These are phyloP conservation scores for Sialia sialis DNA, from an alignment of 2,113 vertebrate species.

Conservation along the genomic window DNA sequence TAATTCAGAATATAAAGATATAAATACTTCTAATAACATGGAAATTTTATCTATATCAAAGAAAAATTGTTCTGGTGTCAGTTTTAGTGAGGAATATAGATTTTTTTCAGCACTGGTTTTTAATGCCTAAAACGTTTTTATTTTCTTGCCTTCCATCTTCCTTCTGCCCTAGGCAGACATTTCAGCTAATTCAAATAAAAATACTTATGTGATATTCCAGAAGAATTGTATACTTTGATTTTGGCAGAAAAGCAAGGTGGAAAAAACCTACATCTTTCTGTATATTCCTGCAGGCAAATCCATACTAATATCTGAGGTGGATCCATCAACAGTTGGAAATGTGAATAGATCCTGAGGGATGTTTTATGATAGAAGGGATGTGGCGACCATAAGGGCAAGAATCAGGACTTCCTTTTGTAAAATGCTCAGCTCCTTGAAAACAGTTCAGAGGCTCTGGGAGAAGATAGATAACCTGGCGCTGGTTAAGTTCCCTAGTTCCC, in stretches of 20 bases:
- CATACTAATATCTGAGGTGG: neutral
- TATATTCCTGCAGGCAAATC: neutral
- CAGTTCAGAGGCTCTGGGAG: neutral
- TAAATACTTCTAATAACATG: neutral
- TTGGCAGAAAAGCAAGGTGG: neutral
- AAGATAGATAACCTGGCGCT: neutral
- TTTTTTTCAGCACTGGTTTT: neutral
- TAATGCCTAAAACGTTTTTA: neutral
- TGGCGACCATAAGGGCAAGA: neutral
- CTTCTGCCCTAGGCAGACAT: neutral
- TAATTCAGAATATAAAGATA: neutral
- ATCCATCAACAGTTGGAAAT: neutral
- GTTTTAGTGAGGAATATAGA: neutral
- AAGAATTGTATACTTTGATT: neutral
- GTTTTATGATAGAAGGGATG: neutral
- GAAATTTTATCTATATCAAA: neutral
- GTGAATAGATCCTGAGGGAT: neutral
- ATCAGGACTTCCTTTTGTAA: neutral
- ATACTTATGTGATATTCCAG: neutral
- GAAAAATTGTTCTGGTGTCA: neutral
- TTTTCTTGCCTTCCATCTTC: neutral
- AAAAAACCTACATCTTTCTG: neutral
- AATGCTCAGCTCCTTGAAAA: neutral
- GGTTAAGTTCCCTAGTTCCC: neutral
- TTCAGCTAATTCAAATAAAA: neutral